Percentiles rank a stretch among this genome's conserved stretches.
phyloP scores from a whole-genome alignment of 2,888 invertebrate species.

The Hyles lineata region DNA sequence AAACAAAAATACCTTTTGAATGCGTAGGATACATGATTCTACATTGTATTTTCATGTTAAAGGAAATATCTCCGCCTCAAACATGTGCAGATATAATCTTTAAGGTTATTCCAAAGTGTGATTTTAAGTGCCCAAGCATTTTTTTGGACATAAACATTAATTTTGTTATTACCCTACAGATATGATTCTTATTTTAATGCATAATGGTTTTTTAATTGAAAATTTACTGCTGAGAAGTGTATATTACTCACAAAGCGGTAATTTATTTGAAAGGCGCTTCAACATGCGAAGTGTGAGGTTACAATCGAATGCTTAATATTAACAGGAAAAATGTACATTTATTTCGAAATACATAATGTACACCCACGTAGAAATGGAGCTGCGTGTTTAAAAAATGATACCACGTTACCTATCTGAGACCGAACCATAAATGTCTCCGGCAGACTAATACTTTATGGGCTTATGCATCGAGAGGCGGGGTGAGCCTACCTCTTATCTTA shows the following conservation, averaged over 20 bases:
- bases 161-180: neutral
- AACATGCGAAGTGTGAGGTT: neutral
- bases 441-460: constrained; percentile 83
- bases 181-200: neutral
- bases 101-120: constrained; percentile 20
- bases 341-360: constrained; percentile 14
- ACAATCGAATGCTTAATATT: neutral
- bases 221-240: neutral
- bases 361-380: constrained; percentile 25
- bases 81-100: neutral
- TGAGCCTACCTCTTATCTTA: constrained; percentile 68
- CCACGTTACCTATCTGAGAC: constrained; percentile 76
- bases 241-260: neutral
- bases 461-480: constrained; percentile 69
- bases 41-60: constrained; percentile 20
- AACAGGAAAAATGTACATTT: neutral
- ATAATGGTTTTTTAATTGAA: constrained; percentile 17
- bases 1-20: constrained; percentile 18
- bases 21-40: neutral
- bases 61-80: constrained; percentile 6
- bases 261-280: neutral
- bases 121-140: constrained; percentile 10
- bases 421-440: constrained; percentile 76
- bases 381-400: constrained; percentile 62
- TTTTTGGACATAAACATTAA: neutral